Conservation (phyloP, 30 jellyfish, hydroid and myxozoan genomes). For the Aurelia sp. region DNA sequence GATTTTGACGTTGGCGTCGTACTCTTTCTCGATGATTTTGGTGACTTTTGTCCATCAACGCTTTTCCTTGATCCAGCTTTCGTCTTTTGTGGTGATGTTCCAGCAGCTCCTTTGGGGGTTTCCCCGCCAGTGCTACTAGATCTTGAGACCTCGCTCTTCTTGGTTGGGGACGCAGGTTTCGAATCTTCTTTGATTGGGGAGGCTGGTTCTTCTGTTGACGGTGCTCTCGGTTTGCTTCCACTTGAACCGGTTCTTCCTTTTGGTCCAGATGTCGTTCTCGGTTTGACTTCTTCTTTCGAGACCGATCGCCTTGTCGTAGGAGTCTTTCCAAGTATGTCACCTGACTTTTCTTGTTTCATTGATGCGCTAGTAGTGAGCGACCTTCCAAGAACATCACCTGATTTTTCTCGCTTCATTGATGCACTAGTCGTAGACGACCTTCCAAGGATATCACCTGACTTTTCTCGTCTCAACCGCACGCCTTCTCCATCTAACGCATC, state of each 20-base stretch:
- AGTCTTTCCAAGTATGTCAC: slow-evolving; percentile 24
- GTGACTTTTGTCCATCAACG: slow-evolving; percentile 10
- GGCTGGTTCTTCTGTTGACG: slow-evolving; percentile 35
- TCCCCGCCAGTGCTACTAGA: not conserved
- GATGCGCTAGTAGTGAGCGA: slow-evolving; percentile 9
- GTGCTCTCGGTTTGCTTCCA: slow-evolving; percentile 24
- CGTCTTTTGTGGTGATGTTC: not conserved
- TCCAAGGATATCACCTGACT: slow-evolving; percentile 65
- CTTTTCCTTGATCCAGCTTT: slow-evolving; percentile 10
- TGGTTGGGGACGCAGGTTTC: not conserved
- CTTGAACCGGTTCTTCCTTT: slow-evolving; percentile 21
- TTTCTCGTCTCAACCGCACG: slow-evolving; percentile 36
- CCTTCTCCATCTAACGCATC: slow-evolving; percentile 47
- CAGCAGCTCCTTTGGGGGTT: slow-evolving; percentile 5
- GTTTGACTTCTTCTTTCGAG: slow-evolving; percentile 36
- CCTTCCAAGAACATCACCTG: slow-evolving; percentile 80
- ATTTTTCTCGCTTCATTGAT: slow-evolving; percentile 65
- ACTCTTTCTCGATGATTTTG: slow-evolving; percentile 22
- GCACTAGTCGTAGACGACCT: slow-evolving; percentile 41
- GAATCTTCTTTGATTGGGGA: too few species aligned
- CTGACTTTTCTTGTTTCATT: slow-evolving; percentile 9
- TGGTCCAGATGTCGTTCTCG: slow-evolving; percentile 13
- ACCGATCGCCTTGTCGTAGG: slow-evolving; percentile 13
- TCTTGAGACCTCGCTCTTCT: not conserved
- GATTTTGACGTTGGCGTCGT: slow-evolving; percentile 30